A percentile compares a stretch with the other conserved stretches of the same genome.
These are phyloP conservation scores for Sclerodermus sp. DNA, from an alignment of 2,888 invertebrate species.

Conservation along the genomic window DNA sequence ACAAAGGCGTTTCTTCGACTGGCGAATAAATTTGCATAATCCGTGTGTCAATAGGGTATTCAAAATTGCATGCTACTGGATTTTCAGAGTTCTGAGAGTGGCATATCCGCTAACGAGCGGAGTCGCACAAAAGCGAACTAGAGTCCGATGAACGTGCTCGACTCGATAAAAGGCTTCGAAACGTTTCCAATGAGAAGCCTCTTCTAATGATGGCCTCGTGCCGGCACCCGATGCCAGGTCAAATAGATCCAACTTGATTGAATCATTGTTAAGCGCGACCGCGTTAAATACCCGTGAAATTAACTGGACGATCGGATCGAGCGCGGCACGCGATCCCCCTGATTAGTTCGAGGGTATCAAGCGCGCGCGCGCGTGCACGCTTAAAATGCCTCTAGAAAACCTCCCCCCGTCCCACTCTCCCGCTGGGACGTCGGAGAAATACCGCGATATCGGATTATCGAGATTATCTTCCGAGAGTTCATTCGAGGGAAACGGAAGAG, in stretches of 20 bases:
- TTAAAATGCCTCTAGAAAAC: too few relatives aligned
- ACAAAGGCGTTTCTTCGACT: neutral
- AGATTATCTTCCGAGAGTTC: too few relatives aligned
- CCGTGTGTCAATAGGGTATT: too few relatives aligned
- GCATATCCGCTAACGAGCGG: conserved; percentile 8
- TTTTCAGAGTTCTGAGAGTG: conserved; percentile 1
- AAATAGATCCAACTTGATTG: conserved; percentile 51
- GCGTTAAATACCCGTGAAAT: conserved; percentile 57
- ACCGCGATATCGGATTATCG: too few relatives aligned
- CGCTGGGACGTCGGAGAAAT: neutral
- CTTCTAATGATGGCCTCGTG: conserved; percentile 42
- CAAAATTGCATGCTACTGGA: too few relatives aligned
- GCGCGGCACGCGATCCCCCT: conserved; percentile 44
- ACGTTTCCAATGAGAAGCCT: conserved; percentile 30
- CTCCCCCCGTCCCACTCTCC: neutral
- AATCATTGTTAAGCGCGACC: conserved; percentile 49
- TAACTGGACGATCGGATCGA: conserved; percentile 39
- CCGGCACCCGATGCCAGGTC: conserved; percentile 18
- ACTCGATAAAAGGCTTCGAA: conserved; percentile 27
- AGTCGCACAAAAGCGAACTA: conserved; percentile 10
- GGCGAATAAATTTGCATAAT: too few relatives aligned
- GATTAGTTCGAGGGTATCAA: conserved; percentile 44
- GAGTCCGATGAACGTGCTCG: conserved; percentile 11
- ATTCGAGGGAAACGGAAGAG: too few relatives aligned
- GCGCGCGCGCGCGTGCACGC: too few relatives aligned